Base-by-base conservation (phyloP, 2,888 invertebrate genomes). In the Polia nebulosa region DNA sequence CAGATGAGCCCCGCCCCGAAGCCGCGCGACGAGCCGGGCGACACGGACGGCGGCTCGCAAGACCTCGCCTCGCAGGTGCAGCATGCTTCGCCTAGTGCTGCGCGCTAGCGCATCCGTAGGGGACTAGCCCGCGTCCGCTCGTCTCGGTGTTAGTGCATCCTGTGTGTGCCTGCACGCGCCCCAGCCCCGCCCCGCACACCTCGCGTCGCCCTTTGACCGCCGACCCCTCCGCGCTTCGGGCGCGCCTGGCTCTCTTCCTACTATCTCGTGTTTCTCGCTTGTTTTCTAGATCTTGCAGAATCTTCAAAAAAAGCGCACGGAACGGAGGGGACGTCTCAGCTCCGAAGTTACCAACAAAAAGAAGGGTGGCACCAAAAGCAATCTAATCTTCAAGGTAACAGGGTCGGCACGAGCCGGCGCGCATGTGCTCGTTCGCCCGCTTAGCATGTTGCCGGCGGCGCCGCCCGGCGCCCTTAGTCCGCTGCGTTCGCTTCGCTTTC, bases 201-300 rank as follows among this genome's bases (percentile, higher is more conserved):
- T 88, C 87, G 91, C 91, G 90, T 82, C 84, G 83, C 87, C 86
- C 87, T 89, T 82, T 89, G 90, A 88, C 90, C 91, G 91, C 91
- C 88, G 87, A 87, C 85, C 90, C 90, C 89, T 91, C 88, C 91
- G 90, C 90, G 90, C 89, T 89, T 88, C 88, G 92, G 91, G 93
- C 94, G 94, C 95, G 93, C 92, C 95, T 93, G 91, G 94, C 95
- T 96, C 95, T 95, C 96, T 96, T 96, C 97, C 97, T 97, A 97
- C 97, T 97, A 97, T 97, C 97, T 97, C 97, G 97, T 97, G 97
- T 97, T 97, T 97, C 97, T 97, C 97, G 97, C 97, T 97, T 97
- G 96, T 97, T 97, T 98, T 98, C 98, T 98, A 98, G 98, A 98
- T 98, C 98, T 98, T 98, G 98, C 98, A 98, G 98, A 98, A 98